Conservation (phyloP, 1,140 invertebrate species). For the Drosophila ananassae region DNA sequence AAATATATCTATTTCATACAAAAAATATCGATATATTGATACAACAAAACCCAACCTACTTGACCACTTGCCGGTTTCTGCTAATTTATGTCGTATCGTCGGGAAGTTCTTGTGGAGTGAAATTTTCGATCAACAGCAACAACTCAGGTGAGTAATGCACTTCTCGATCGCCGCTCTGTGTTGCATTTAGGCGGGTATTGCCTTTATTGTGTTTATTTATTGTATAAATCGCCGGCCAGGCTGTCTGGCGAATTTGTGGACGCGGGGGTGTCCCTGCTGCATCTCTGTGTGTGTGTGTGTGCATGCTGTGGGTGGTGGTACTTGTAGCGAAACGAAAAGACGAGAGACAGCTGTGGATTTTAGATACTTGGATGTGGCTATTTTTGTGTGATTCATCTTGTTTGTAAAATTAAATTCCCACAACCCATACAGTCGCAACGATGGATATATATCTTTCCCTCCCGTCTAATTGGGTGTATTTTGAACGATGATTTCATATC, state of each 20-base stretch:
- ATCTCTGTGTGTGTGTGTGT: conserved; percentile 6
- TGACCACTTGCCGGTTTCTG: not conserved
- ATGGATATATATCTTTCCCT: not conserved
- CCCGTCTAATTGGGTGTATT: conserved; percentile 46
- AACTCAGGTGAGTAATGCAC: conserved; percentile 30
- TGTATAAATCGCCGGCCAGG: conserved; percentile 15
- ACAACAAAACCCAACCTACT: too few species aligned
- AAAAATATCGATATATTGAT: too few species aligned
- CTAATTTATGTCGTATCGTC: not conserved
- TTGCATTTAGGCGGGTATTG: conserved; percentile 1
- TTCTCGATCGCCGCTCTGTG: not conserved
- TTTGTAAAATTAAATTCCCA: conserved; percentile 75
- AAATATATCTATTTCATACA: too few species aligned
- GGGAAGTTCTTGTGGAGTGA: not conserved
- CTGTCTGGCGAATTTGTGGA: conserved; percentile 17
- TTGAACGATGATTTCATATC: conserved; percentile 73
- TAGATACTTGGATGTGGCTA: conserved; percentile 54
- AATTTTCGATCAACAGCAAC: conserved; percentile 6
- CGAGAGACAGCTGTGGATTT: conserved; percentile 70
- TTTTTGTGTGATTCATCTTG: conserved; percentile 79
- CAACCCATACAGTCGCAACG: conserved; percentile 21
- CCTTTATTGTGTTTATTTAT: conserved; percentile 5
- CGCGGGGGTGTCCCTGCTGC: conserved; percentile 1
- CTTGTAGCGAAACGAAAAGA: conserved; percentile 38
- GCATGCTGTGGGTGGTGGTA: conserved; percentile 33